phyloP scores from a whole-genome alignment of 2,797 vertebrate genomes.

The Sebastes itinus region DNA sequence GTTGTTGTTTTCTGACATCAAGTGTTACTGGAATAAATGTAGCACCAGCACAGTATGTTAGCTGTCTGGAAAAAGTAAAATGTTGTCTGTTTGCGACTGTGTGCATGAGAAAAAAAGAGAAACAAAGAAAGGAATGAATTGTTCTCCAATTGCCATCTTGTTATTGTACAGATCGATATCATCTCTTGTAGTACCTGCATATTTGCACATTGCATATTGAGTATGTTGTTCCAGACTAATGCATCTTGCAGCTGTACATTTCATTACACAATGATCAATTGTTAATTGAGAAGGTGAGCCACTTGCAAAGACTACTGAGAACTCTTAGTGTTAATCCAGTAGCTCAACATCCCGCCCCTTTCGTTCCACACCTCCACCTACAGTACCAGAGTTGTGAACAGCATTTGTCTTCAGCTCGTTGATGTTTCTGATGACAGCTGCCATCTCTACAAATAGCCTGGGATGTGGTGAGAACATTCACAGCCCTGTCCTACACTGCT shows the following conservation, averaged over 20 bases:
- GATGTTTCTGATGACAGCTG: constrained; percentile 78
- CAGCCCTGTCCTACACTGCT: constrained; percentile 66
- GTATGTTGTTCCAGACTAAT: neutral
- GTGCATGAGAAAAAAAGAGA: neutral
- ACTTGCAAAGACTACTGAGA: neutral
- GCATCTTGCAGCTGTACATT: constrained; percentile 7
- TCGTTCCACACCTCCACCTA: constrained; percentile 68
- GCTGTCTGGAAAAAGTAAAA: neutral
- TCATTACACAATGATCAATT: constrained; percentile 14
- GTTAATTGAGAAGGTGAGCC: constrained; percentile 1
- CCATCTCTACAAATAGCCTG: constrained; percentile 77
- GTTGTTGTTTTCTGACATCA: constrained; percentile 24
- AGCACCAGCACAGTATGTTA: neutral
- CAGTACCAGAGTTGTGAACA: constrained; percentile 64
- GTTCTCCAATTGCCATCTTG: neutral
- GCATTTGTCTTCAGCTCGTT: constrained; percentile 61
- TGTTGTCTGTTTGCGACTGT: neutral
- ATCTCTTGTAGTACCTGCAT: neutral
- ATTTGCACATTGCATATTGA: constrained; percentile 16
- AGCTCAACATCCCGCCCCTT: constrained; percentile 11
- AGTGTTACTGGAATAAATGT: constrained; percentile 13
- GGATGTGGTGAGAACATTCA: constrained; percentile 75
- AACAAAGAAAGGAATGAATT: neutral
- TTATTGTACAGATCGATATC: constrained; percentile 9
- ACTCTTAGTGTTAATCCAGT: neutral